Percentiles rank a stretch among this genome's conserved stretches.
Evolutionary conservation across 2,797 vertebrate species (phyloP).

Genomic region (Chelon labrosus): DNA sequence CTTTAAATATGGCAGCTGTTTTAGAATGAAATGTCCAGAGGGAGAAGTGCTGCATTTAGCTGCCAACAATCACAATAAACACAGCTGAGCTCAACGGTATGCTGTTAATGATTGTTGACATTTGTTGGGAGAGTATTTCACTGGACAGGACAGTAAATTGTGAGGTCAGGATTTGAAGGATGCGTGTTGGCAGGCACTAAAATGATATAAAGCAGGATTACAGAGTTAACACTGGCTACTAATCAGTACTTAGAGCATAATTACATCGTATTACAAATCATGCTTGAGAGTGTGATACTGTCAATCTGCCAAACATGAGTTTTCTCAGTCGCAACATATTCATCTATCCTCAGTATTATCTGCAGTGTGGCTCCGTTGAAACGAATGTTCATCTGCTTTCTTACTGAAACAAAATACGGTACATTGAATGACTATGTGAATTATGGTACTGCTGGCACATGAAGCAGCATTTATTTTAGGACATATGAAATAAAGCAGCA

Average conservation of each 20-base stretch:
- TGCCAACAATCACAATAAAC: conserved; percentile 61
- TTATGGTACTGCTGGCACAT: neutral
- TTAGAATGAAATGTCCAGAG: conserved; percentile 44
- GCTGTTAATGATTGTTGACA: conserved; percentile 61
- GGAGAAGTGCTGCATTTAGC: conserved; percentile 38
- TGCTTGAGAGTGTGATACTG: conserved; percentile 60
- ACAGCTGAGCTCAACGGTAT: conserved; percentile 50
- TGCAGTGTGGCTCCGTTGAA: conserved; percentile 34
- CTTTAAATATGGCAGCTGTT: conserved; percentile 52
- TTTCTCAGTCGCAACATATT: conserved; percentile 51
- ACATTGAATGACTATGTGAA: neutral
- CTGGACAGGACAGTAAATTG: conserved; percentile 45
- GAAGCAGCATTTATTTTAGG: neutral
- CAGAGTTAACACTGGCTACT: conserved; percentile 56
- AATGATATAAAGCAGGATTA: conserved; percentile 68
- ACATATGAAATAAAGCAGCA: neutral
- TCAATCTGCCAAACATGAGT: conserved; percentile 60
- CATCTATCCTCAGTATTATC: conserved; percentile 28
- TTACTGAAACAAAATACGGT: conserved; percentile 5
- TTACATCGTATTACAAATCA: conserved; percentile 67
- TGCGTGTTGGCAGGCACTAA: conserved; percentile 62
- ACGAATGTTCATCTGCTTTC: conserved; percentile 20
- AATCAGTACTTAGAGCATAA: conserved; percentile 67
- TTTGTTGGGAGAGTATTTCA: conserved; percentile 46
- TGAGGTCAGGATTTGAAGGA: conserved; percentile 67